Conservation (phyloP, 2,888 invertebrate species). For the Harpagoxenus sublaevis region DNA sequence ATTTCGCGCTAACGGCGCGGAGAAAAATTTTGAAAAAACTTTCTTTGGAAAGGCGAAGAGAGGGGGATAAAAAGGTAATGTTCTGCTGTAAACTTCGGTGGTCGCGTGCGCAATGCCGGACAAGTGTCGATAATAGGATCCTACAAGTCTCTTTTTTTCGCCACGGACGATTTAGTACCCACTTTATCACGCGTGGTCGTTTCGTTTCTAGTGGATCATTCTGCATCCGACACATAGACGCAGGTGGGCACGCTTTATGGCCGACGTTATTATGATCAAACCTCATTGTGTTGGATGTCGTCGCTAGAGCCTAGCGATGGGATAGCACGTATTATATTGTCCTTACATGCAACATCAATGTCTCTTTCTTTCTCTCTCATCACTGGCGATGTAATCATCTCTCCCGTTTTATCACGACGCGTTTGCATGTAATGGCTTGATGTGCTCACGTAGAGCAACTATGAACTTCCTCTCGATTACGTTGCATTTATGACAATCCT, state of each 20-base stretch:
- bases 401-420: background rate
- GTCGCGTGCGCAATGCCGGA: slow-evolving; percentile 46
- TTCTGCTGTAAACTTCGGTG: slow-evolving; percentile 38
- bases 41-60: background rate
- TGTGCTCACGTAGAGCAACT: background rate
- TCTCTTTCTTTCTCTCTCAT: background rate
- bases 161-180: slow-evolving; percentile 67
- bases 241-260: slow-evolving; percentile 72
- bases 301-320: slow-evolving; percentile 26
- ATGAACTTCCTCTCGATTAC: background rate
- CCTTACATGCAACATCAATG: slow-evolving; percentile 16
- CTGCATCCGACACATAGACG: slow-evolving; percentile 73
- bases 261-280: slow-evolving; percentile 75
- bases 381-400: slow-evolving; percentile 15
- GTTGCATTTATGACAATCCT: slow-evolving; percentile 20
- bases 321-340: slow-evolving; percentile 33
- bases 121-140: slow-evolving; percentile 72
- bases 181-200: slow-evolving; percentile 72
- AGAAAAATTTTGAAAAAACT: slow-evolving; percentile 30
- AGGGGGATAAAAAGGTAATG: slow-evolving; percentile 4
- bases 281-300: slow-evolving; percentile 67
- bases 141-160: slow-evolving; percentile 54
- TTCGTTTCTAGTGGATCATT: slow-evolving; percentile 75
- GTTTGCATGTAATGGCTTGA: background rate
- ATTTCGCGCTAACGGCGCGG: background rate